Conservation (phyloP, 2,113 vertebrate genomes). For the Cyanoderma ruficeps region DNA sequence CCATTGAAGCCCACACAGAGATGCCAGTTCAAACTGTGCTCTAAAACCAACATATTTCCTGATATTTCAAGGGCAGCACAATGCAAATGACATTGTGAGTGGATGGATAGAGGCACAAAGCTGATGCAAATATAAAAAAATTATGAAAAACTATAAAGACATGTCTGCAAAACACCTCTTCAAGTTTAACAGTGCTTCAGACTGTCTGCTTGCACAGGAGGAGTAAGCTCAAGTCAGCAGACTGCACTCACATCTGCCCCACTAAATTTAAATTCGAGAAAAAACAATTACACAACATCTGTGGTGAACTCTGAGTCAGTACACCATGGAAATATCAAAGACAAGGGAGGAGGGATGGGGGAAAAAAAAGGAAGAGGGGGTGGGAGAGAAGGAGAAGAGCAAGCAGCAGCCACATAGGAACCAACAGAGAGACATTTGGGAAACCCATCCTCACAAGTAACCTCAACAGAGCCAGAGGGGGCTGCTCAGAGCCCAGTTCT, state of each 20-base stretch:
- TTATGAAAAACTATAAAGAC: background rate
- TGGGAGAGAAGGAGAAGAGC: background rate
- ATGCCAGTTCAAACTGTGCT: background rate
- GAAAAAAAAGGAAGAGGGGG: background rate
- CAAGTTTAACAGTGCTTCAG: background rate
- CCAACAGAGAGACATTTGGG: rapidly evolving
- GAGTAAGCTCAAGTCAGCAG: background rate
- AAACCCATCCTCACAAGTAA: background rate
- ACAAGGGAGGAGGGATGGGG: background rate
- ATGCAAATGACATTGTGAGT: background rate
- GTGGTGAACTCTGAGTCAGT: constrained; percentile 39
- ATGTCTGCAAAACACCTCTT: background rate
- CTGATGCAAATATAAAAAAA: no score
- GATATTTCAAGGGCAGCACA: background rate
- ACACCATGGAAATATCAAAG: background rate
- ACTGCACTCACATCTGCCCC: background rate
- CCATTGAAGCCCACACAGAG: background rate
- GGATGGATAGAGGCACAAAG: background rate
- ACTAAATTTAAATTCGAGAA: constrained; percentile 26
- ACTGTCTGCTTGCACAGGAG: background rate
- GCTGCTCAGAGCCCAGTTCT: background rate
- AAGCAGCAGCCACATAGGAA: background rate
- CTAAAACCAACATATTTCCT: background rate
- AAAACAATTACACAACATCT: constrained; percentile 12
- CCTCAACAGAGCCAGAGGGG: background rate